Conservation (phyloP, 1,140 invertebrate genomes). For the Chironomus striatipennis region DNA sequence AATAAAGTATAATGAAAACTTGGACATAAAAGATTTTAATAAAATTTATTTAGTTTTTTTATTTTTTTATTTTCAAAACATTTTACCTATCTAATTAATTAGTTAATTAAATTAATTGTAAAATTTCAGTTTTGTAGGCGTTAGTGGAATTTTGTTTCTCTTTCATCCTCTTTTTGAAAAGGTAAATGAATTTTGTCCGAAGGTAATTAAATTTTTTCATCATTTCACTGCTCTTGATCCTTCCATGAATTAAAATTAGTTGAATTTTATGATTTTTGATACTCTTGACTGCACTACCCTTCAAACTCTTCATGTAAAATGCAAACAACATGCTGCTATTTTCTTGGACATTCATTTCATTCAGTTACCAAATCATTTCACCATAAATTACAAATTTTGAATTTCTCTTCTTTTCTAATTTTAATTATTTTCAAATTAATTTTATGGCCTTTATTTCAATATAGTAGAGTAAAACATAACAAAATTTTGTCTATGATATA, state of each 20-base stretch:
- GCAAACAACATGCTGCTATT: too few relatives aligned
- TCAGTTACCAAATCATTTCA: too few relatives aligned
- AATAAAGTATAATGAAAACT: too few relatives aligned
- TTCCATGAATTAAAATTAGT: background rate
- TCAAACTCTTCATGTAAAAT: slow-evolving; percentile 58
- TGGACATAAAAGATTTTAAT: background rate
- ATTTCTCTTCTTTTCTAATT: too few relatives aligned
- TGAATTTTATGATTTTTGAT: background rate
- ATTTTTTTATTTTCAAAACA: too few relatives aligned
- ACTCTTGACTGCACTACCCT: background rate
- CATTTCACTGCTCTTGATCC: background rate
- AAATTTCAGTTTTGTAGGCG: background rate
- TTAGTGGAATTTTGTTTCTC: slow-evolving; percentile 18
- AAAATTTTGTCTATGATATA: too few relatives aligned
- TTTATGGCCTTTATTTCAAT: too few relatives aligned
- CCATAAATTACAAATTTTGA: too few relatives aligned
- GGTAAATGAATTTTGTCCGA: background rate
- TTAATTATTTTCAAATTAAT: too few relatives aligned
- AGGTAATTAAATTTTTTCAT: background rate
- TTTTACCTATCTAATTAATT: background rate
- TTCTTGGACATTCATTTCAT: too few relatives aligned
- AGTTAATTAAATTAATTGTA: too few relatives aligned
- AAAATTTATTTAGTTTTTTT: background rate
- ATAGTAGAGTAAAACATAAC: too few relatives aligned
- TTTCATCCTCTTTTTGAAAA: background rate